phyloP scores from a whole-genome alignment of 2,888 invertebrate genomes.

The Cremastinae sp. region DNA sequence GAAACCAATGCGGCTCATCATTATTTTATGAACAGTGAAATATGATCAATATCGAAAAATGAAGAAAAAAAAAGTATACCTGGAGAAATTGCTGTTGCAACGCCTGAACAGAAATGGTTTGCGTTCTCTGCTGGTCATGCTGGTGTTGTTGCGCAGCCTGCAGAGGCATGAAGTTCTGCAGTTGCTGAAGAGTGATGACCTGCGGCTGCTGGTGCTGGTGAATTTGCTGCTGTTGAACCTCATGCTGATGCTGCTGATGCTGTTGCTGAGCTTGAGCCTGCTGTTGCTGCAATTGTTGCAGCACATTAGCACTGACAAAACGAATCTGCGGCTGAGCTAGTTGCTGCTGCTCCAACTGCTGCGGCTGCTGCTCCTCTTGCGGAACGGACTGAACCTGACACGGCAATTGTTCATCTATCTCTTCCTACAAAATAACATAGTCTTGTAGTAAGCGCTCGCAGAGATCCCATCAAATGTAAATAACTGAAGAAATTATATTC shows the following conservation, averaged over 20 bases:
- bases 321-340: slow-evolving; percentile 75
- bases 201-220: slow-evolving; percentile 78
- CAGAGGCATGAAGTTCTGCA: slow-evolving; percentile 81
- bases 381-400: slow-evolving; percentile 60
- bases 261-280: slow-evolving; percentile 69
- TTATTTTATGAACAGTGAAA: neutral
- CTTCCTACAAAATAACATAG: slow-evolving; percentile 70
- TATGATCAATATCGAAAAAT: too few species aligned
- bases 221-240: slow-evolving; percentile 80
- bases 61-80: slow-evolving; percentile 74
- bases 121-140: slow-evolving; percentile 77
- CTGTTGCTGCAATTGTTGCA: slow-evolving; percentile 77
- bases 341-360: slow-evolving; percentile 69
- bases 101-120: slow-evolving; percentile 81
- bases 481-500: neutral
- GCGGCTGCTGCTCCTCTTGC: slow-evolving; percentile 64
- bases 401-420: slow-evolving; percentile 75
- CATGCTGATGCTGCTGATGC: slow-evolving; percentile 76
- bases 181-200: slow-evolving; percentile 81
- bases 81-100: slow-evolving; percentile 82
- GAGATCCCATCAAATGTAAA: neutral
- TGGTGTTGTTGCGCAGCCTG: slow-evolving; percentile 76
- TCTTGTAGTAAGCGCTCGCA: neutral
- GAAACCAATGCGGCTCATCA: neutral
- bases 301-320: slow-evolving; percentile 76